phyloP scores from a whole-genome alignment of 2,113 vertebrate genomes.

The Dasyprocta punctata region DNA sequence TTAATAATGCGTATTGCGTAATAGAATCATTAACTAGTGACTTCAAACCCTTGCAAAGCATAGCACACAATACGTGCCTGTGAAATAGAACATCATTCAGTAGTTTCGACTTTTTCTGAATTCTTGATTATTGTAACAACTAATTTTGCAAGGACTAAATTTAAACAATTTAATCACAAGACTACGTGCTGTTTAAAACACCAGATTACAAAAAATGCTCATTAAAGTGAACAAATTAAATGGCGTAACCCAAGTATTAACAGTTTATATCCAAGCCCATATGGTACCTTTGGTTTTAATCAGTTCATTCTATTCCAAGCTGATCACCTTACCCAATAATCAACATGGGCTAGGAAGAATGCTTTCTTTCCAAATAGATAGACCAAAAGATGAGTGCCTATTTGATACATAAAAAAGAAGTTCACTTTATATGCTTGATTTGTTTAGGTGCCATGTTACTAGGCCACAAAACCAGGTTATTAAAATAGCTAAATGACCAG shows the following conservation, averaged over 20 bases:
- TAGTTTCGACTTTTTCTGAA: background rate
- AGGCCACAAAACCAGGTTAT: background rate
- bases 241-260: background rate
- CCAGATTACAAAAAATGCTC: background rate
- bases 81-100: background rate
- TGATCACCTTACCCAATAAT: background rate
- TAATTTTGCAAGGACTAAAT: slow-evolving; percentile 27
- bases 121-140: background rate
- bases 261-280: background rate
- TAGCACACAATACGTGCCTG: background rate
- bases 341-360: background rate
- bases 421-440: background rate
- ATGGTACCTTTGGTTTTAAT: background rate
- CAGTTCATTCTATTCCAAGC: background rate
- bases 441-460: background rate
- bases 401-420: background rate
- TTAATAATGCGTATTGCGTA: background rate
- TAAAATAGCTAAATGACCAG: background rate
- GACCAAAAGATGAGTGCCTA: background rate
- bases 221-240: slow-evolving; percentile 11
- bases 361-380: background rate
- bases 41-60: background rate
- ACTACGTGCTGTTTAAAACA: background rate
- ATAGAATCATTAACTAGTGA: background rate
- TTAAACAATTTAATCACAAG: background rate